phyloP scores from a whole-genome alignment of 2,797 vertebrate genomes.

The Oreochromis mossambicus region DNA sequence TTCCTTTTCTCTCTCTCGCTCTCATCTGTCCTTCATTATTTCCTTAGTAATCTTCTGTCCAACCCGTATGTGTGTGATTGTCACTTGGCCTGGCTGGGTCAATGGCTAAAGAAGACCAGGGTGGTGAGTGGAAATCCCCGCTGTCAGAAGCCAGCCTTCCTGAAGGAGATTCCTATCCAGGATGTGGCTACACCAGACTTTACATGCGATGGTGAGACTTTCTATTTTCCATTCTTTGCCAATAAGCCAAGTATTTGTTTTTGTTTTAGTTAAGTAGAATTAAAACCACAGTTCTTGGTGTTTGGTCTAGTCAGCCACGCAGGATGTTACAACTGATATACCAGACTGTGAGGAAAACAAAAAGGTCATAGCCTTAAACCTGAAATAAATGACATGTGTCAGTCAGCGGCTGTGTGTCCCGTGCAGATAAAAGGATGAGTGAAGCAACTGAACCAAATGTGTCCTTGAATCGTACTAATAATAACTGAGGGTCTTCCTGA shows the following conservation, averaged over 20 bases:
- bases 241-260: neutral
- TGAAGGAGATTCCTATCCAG: constrained; percentile 98
- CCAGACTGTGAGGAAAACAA: neutral
- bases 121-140: constrained; percentile 97
- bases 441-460: neutral
- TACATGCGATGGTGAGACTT: constrained; percentile 88
- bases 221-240: neutral
- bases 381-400: constrained; percentile 5
- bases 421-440: neutral
- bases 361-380: neutral
- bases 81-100: constrained; percentile 94
- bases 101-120: constrained; percentile 92
- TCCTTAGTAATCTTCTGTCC: constrained; percentile 90
- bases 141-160: constrained; percentile 93
- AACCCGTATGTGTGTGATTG: constrained; percentile 98
- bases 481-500: neutral
- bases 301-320: neutral
- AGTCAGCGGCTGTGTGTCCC: constrained; percentile 16
- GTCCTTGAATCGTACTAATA: neutral
- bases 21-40: neutral
- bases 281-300: neutral
- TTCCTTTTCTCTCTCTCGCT: neutral
- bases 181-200: constrained; percentile 95
- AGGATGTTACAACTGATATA: neutral
- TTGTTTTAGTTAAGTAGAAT: neutral